A percentile compares a stretch with the other conserved stretches of the same genome.
Conservation (phyloP, 23 tunicate genomes). For the Trididemnum nubilum region DNA sequence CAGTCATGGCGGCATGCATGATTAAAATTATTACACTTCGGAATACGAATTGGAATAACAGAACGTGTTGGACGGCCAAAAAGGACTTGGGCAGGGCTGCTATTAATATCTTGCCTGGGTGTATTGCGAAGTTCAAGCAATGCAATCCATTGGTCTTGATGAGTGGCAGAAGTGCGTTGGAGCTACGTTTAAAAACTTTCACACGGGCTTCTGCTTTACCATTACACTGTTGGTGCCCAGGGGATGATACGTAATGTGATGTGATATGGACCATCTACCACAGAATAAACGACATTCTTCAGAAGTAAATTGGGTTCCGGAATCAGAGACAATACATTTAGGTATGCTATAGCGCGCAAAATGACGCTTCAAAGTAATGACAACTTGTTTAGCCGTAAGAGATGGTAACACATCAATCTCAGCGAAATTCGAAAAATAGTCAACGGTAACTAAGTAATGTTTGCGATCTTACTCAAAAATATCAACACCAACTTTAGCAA, state of each 20-base stretch:
- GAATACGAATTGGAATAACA: neutral
- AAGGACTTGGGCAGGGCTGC: conserved; percentile 6
- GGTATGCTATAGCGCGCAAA: conserved; percentile 36
- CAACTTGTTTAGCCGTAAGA: conserved; percentile 9
- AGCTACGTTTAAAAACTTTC: conserved; percentile 10
- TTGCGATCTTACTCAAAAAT: conserved; percentile 8
- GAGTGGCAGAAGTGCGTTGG: neutral
- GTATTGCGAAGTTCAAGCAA: conserved; percentile 25
- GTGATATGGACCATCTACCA: conserved; percentile 2
- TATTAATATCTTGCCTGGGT: neutral
- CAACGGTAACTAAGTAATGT: conserved; percentile 17
- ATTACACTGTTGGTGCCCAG: conserved; percentile 26
- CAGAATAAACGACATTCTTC: conserved; percentile 3
- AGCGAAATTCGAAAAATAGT: conserved; percentile 31
- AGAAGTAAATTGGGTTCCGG: conserved; percentile 12
- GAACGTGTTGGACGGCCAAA: conserved; percentile 26
- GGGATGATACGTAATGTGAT: neutral
- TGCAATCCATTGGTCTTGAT: conserved; percentile 13
- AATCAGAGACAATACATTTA: conserved; percentile 22
- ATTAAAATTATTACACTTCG: neutral
- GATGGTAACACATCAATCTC: conserved; percentile 25
- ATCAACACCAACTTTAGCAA: conserved; percentile 33
- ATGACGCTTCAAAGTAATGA: conserved; percentile 11
- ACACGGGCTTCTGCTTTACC: conserved; percentile 33
- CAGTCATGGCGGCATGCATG: neutral